Base-by-base conservation (phyloP, 2,888 invertebrate species). In the Callimorpha dominula region DNA sequence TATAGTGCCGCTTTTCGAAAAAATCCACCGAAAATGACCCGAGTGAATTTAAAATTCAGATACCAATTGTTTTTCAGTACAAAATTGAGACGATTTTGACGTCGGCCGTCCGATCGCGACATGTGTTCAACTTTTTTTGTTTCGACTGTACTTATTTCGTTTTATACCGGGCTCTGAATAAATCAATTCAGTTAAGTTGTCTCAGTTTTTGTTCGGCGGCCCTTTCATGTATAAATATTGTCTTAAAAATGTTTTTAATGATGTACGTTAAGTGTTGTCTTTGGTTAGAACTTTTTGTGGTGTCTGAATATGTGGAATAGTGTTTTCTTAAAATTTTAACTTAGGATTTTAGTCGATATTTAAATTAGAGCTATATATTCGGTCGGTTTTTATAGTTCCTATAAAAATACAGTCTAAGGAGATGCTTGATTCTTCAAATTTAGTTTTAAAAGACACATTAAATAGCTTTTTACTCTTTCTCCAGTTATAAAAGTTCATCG, bases 81-180 rank as follows among this genome's bases (percentile, higher is more conserved):
- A 90, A 94, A 95, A 95, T 94, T 95, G 94, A 94, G 93, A 95
- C 93, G 91, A 92, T 95, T 95, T 94, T 95, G 95, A 95, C 94
- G 89, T 93, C 88, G 89, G 89, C 90, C 88, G 89, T 90, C 89
- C 88, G 85, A 84, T 77, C 85, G 82, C 87, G 91, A 93, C 94
- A 92, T 93, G 91, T 93, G 93, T 92, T 87, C 77, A 76, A 74
- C 50, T 43, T 75, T 82, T 57, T 85, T 85, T 75, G 70, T 74
- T 87, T 85, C 85, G 81, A 80, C 80, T 88, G 88, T 90, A 83
- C 84, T 77, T 82, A 83, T 84, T 86, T 86, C 85, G 85, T 87
- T 87, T 87, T 86, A 85, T 67, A 62, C 65, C 40, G 81, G 83
- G 84, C 83, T 78, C 76, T 57, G 79, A 82, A 89, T 89, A 90